These are phyloP conservation scores for Spizella passerina DNA, from an alignment of 2,797 vertebrate species.

Conservation along the genomic window DNA sequence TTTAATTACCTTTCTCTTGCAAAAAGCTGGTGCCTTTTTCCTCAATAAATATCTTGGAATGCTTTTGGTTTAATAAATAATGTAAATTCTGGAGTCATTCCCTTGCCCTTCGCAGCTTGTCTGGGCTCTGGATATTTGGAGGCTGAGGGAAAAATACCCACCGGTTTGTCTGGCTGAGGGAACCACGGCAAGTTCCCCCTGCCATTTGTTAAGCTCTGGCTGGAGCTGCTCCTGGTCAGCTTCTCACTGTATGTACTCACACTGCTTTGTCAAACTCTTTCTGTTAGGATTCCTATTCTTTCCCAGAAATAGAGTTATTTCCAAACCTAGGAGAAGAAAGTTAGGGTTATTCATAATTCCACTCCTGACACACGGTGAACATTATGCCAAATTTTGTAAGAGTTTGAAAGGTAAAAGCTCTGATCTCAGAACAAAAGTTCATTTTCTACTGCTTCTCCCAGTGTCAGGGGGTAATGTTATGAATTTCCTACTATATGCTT, in stretches of 20 bases:
- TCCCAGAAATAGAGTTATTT: not conserved
- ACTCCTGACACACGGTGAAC: fast-evolving
- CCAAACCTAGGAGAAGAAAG: not conserved
- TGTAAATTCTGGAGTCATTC: not conserved
- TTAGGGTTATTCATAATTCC: not conserved
- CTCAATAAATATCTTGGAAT: not conserved
- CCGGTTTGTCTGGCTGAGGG: not conserved
- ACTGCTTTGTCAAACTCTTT: not conserved
- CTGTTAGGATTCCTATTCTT: not conserved
- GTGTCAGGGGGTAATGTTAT: not conserved
- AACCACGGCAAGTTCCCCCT: not conserved
- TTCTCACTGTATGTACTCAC: not conserved
- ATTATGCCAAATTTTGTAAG: not conserved
- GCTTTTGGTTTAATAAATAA: not conserved
- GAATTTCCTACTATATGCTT: not conserved
- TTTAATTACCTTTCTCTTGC: not conserved
- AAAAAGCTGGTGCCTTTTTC: not conserved
- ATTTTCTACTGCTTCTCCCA: not conserved
- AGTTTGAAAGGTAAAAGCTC: not conserved
- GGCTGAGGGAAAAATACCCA: not conserved
- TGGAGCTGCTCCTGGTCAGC: not conserved
- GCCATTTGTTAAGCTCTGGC: not conserved
- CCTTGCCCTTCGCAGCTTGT: not conserved
- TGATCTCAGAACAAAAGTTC: not conserved
- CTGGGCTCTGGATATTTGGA: not conserved